These are phyloP conservation scores for Zaprionus bogoriensis DNA, from an alignment of 2,888 invertebrate genomes.

Conservation along the genomic window DNA sequence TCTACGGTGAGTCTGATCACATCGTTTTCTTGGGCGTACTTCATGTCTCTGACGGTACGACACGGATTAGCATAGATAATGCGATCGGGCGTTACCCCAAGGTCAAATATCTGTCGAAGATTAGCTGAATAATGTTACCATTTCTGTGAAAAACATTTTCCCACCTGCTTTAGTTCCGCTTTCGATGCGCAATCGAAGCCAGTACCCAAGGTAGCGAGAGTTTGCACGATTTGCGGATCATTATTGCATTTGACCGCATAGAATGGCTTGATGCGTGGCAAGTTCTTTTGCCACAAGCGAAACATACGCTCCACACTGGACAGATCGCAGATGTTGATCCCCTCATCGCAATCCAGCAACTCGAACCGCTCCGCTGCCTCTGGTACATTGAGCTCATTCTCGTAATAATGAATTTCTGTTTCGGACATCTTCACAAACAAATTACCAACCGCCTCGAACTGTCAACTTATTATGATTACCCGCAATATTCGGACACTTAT, in stretches of 20 bases:
- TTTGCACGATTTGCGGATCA: slow-evolving; percentile 90
- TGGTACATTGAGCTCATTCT: slow-evolving; percentile 63
- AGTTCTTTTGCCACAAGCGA: slow-evolving; percentile 90
- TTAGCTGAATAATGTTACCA: background rate
- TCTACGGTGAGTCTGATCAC: slow-evolving; percentile 96
- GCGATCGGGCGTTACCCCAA: slow-evolving; percentile 83
- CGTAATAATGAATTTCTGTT: slow-evolving; percentile 65
- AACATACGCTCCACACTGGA: slow-evolving; percentile 93
- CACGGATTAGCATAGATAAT: slow-evolving; percentile 98
- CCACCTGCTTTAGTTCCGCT: slow-evolving; percentile 90
- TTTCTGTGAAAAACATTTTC: too few relatives aligned
- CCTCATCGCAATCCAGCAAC: slow-evolving; percentile 87
- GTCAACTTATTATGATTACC: too few relatives aligned
- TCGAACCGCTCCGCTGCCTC: slow-evolving; percentile 53
- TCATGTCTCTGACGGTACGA: slow-evolving; percentile 95
- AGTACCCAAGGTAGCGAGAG: slow-evolving; percentile 93
- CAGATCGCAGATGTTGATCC: slow-evolving; percentile 94
- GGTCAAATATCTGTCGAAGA: slow-evolving; percentile 81
- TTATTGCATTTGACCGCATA: slow-evolving; percentile 99
- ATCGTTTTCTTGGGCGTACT: slow-evolving; percentile 89
- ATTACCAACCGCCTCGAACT: too few relatives aligned
- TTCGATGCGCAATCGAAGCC: slow-evolving; percentile 99
- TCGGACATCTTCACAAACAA: slow-evolving; percentile 49
- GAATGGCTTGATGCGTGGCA: slow-evolving; percentile 95
- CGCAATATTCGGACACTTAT: too few relatives aligned